Conservation (phyloP, 2,888 invertebrate species). For the Apotomis betuletana region DNA sequence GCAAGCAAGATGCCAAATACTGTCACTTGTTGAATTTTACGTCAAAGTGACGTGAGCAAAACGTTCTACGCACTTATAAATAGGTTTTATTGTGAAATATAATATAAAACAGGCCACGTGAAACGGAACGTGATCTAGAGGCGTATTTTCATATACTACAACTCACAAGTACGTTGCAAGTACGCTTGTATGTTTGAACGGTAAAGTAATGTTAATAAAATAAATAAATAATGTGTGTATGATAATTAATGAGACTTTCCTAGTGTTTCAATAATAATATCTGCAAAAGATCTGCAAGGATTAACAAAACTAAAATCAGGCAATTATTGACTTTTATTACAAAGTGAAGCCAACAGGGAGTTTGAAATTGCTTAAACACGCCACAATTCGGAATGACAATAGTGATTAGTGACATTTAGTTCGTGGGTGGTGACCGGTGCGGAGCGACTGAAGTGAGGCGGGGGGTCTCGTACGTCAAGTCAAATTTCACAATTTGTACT, state of each 20-base stretch:
- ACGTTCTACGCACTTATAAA: constrained; percentile 7
- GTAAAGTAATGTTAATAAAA: too few relatives aligned
- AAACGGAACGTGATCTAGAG: not conserved
- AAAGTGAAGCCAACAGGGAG: too few relatives aligned
- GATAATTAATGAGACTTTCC: too few relatives aligned
- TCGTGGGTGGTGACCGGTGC: constrained; percentile 30
- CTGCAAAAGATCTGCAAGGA: too few relatives aligned
- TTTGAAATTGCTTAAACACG: too few relatives aligned
- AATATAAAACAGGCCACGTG: not conserved
- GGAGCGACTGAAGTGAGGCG: not conserved
- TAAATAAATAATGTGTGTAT: too few relatives aligned
- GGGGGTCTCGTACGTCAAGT: constrained; percentile 32
- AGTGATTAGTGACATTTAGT: constrained; percentile 22
- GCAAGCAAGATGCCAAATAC: not conserved
- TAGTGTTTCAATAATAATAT: too few relatives aligned
- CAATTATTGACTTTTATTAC: too few relatives aligned
- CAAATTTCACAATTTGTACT: constrained; percentile 38
- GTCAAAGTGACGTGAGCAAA: constrained; percentile 25
- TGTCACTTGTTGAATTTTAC: constrained; percentile 11
- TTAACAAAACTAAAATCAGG: too few relatives aligned
- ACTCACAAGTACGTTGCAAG: too few relatives aligned
- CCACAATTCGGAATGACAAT: not conserved
- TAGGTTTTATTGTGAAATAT: not conserved
- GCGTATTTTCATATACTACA: not conserved
- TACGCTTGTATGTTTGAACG: too few relatives aligned